Base-by-base conservation (phyloP, 2,888 invertebrate genomes). In the Phragmatobia fuliginosa region DNA sequence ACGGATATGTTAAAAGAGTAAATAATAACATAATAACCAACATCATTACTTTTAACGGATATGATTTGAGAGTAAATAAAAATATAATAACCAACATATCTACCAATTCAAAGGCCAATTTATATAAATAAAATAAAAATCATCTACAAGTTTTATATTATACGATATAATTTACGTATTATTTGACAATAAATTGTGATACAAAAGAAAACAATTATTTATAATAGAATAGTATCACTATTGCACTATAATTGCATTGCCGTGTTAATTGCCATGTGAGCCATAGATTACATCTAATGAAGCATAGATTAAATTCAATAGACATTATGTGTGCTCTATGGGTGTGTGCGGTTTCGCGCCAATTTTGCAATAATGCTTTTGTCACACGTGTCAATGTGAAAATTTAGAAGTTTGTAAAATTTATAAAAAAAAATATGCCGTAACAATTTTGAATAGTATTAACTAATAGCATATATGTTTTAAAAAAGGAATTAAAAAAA, bases 221-320 rank as follows among this genome's bases (percentile, higher is more conserved):
- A n/a, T n/a, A n/a, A n/a, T n/a, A n/a, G n/a, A n/a, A n/a, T n/a
- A n/a, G n/a, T 70, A 41, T 36, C 66, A 25, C 49, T 66, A 78
- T 71, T 45, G 62, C 66, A 75, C 75, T 21, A 49, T 16, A 31
- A 67, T 76, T 74, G 75, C 73, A 65, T 66, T 71, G 65, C 62
- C 36, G 11, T 52, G 56, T 67, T 49, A 71, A 70, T 68, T 66
- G 62, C 56, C 68, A 78, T 70, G 75, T 63, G 72, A 76, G 70
- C 59, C 52, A 69, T 31, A 80, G 64, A 78, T 73, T 56, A 60
- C 16, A 67, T 73, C 36, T 56, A 59, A 61, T 59, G 58, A 32
- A 10, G 41, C 66, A 70, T 69, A 67, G 45, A 73, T 65, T 68
- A 60, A 28, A 72, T 71, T 71, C 61, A 61, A 70, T 66, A 71